phyloP scores from a whole-genome alignment of 2,797 vertebrate species.

The Anguilla obscura region DNA sequence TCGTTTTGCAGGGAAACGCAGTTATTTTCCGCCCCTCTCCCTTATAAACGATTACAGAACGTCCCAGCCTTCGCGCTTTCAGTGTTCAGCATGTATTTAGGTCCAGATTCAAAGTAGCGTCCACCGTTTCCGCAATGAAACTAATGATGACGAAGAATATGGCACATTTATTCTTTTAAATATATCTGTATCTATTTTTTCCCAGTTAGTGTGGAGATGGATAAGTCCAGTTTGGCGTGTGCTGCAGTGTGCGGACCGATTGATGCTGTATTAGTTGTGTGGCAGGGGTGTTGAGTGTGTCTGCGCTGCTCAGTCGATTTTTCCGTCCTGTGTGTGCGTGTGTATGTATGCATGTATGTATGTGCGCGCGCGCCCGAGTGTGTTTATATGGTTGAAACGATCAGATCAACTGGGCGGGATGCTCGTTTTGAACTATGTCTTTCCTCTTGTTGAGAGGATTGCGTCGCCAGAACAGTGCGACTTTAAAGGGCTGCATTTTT shows the following conservation, averaged over 20 bases:
- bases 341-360: neutral
- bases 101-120: neutral
- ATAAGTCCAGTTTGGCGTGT: neutral
- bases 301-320: neutral
- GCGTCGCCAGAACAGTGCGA: neutral
- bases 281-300: neutral
- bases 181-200: neutral
- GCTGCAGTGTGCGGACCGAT: conserved; percentile 10
- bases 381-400: neutral
- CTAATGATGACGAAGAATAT: neutral
- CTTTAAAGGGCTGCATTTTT: neutral
- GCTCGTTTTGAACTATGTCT: conserved; percentile 13
- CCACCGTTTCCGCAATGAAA: neutral
- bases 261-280: conserved; percentile 19
- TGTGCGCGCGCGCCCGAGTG: neutral
- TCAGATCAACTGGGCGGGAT: neutral
- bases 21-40: neutral
- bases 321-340: neutral
- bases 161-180: neutral
- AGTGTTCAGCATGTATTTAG: neutral
- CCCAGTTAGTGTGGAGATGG: neutral
- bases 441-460: neutral
- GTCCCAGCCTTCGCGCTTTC: conserved; percentile 6
- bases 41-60: neutral
- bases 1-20: conserved; percentile 18